Conservation (phyloP, 2,797 vertebrate genomes). For the Dermochelys coriacea region DNA sequence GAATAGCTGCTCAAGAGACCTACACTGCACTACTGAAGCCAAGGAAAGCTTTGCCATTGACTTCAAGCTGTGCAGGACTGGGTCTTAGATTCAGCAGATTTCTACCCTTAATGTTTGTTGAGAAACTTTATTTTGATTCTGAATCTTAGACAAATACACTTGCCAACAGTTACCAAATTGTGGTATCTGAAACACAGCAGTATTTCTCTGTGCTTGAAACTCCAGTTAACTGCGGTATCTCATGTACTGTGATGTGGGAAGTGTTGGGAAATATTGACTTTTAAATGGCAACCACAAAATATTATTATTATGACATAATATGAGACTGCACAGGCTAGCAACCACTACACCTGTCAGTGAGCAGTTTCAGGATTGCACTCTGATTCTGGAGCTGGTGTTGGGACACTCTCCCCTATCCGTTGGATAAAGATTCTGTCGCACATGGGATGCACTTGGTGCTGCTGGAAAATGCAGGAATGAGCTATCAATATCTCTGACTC, state of each 20-base stretch:
- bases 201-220: rapidly evolving
- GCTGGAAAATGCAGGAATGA: not conserved
- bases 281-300: not conserved
- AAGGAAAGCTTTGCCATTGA: not conserved
- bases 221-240: not conserved
- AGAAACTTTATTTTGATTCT: not conserved
- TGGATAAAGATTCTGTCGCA: not conserved
- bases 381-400: not conserved
- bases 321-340: not conserved
- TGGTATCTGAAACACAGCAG: not conserved
- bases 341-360: not conserved
- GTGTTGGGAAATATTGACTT: not conserved
- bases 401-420: not conserved
- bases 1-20: not conserved
- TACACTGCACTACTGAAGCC: constrained; percentile 1
- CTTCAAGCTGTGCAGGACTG: constrained; percentile 34
- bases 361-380: not conserved
- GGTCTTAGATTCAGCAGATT: not conserved
- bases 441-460: not conserved
- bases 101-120: not conserved
- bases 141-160: not conserved
- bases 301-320: not conserved
- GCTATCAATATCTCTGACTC: constrained; percentile 6
- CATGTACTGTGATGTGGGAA: rapidly evolving
- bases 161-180: not conserved